A percentile compares a stretch with the other conserved stretches of the same genome.
Conservation (phyloP, 1,140 invertebrate genomes). For the Saccostrea glomerata region DNA sequence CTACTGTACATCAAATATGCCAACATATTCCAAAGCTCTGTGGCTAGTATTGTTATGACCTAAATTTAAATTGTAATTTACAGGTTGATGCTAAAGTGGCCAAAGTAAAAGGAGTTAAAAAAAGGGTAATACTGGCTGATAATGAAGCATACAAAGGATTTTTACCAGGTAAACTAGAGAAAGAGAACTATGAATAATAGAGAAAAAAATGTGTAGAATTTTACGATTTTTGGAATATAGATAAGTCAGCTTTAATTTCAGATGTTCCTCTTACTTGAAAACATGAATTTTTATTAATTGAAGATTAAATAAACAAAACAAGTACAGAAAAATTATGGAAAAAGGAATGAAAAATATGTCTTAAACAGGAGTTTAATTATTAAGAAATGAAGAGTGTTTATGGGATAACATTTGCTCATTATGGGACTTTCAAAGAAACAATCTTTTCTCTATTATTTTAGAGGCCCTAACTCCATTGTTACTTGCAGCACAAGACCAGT, state of each 20-base stretch:
- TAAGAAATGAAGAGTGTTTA: no score
- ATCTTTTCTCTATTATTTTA: slow-evolving; percentile 65
- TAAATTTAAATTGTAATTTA: slow-evolving; percentile 58
- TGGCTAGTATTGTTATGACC: no score
- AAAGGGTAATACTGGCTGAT: slow-evolving; percentile 94
- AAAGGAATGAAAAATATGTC: no score
- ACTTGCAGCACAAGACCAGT: slow-evolving; percentile 93
- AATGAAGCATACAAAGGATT: slow-evolving; percentile 92
- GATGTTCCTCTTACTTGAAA: background rate
- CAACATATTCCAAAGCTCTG: no score
- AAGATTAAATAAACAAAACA: no score
- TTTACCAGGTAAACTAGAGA: slow-evolving; percentile 81
- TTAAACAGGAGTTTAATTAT: no score
- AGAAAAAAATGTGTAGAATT: no score
- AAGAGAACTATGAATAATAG: background rate
- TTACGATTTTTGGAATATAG: no score
- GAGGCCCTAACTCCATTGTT: slow-evolving; percentile 94
- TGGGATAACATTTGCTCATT: no score
- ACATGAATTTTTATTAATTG: background rate
- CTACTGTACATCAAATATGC: no score
- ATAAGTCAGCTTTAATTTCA: background rate
- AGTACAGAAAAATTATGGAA: no score
- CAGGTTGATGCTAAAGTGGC: slow-evolving; percentile 90
- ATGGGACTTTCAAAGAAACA: no score
- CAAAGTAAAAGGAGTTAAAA: slow-evolving; percentile 91